These are phyloP conservation scores for Epistrophe eligans DNA, from an alignment of 2,888 invertebrate genomes.

Conservation along the genomic window DNA sequence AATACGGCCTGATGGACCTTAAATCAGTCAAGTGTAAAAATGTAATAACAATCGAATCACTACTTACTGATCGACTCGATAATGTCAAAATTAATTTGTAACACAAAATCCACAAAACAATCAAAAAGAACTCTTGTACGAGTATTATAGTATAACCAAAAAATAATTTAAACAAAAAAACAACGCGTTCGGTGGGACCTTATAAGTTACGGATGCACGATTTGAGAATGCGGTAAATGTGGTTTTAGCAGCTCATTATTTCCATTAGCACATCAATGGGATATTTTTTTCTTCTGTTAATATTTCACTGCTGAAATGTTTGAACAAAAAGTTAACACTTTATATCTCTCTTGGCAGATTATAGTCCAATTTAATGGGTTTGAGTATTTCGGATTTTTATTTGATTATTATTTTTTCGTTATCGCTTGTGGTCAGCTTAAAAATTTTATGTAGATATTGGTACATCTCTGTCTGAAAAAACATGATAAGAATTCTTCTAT, in stretches of 20 bases:
- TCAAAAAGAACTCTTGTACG: constrained; percentile 24
- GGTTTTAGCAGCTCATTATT: constrained; percentile 73
- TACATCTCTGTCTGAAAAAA: too few relatives aligned
- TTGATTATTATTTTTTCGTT: constrained; percentile 4
- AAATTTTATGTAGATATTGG: neutral
- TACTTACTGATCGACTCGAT: constrained; percentile 65
- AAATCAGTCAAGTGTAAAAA: constrained; percentile 70
- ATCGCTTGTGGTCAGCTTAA: neutral
- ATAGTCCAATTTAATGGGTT: constrained; percentile 49
- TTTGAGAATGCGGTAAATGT: constrained; percentile 59
- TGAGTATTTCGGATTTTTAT: constrained; percentile 7
- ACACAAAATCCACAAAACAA: constrained; percentile 65
- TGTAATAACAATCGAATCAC: constrained; percentile 63
- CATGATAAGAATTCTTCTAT: neutral
- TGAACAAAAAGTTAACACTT: constrained; percentile 61
- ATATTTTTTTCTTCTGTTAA: constrained; percentile 22
- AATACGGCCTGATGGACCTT: neutral
- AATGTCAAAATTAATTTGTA: constrained; percentile 76
- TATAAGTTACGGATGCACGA: constrained; percentile 47
- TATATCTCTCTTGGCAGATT: neutral
- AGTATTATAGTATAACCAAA: neutral
- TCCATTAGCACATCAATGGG: constrained; percentile 66
- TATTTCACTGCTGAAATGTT: constrained; percentile 42
- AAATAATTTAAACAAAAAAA: neutral
- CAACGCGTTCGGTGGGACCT: neutral